Evolutionary conservation across 1,140 invertebrate species (phyloP).

Genomic region (Drosophila kohkoa): DNA sequence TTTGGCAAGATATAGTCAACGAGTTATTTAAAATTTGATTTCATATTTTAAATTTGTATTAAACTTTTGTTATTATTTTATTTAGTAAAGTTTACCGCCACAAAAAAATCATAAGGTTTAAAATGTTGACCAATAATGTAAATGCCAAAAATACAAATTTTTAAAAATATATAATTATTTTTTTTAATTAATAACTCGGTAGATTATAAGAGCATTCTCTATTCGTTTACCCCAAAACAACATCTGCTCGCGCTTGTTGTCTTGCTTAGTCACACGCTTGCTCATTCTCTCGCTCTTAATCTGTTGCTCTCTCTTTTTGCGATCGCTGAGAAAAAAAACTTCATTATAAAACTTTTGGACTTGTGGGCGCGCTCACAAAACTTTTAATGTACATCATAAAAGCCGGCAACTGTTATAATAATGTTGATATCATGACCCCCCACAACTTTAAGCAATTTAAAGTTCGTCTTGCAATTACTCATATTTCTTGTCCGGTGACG

Average conservation of each 20-base stretch:
- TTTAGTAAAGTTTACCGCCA: too few relatives aligned
- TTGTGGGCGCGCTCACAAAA: slow-evolving; percentile 22
- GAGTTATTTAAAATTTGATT: too few relatives aligned
- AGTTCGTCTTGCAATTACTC: slow-evolving; percentile 30
- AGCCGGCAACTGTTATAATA: slow-evolving; percentile 21
- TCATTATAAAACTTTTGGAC: slow-evolving; percentile 38
- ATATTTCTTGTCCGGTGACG: slow-evolving; percentile 31
- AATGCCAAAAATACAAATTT: not conserved
- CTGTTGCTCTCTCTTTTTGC: slow-evolving; percentile 1
- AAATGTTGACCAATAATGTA: too few relatives aligned
- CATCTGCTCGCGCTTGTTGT: not conserved
- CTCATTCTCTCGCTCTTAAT: not conserved
- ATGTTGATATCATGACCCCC: slow-evolving; percentile 35
- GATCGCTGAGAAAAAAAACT: slow-evolving; percentile 32
- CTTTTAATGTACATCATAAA: slow-evolving; percentile 41
- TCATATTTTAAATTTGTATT: too few relatives aligned
- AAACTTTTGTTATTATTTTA: too few relatives aligned
- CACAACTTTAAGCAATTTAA: slow-evolving; percentile 28
- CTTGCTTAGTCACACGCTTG: too few relatives aligned
- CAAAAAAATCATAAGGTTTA: too few relatives aligned
- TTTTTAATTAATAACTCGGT: not conserved
- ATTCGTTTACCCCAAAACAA: not conserved
- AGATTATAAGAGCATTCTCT: not conserved
- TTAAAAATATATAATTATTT: not conserved
- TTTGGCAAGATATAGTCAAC: too few relatives aligned